Evolutionary conservation across 2,888 invertebrate genomes (phyloP).

Genomic region (Orthonevra nobilis): DNA sequence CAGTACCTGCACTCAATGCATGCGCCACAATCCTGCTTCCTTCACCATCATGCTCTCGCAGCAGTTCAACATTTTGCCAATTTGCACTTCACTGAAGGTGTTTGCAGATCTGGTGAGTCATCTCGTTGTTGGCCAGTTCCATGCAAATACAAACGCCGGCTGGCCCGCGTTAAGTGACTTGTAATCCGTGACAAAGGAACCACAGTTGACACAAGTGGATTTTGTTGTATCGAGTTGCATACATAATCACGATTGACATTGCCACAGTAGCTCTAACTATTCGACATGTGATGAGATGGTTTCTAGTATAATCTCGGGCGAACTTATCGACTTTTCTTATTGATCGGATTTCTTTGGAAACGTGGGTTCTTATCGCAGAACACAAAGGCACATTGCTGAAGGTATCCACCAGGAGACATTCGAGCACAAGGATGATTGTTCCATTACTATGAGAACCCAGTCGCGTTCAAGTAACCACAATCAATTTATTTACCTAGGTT

Average conservation of each 20-base stretch:
- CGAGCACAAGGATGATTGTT: background rate
- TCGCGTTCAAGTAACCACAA: constrained; percentile 18
- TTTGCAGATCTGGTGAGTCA: constrained; percentile 42
- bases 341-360: constrained; percentile 30
- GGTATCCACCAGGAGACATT: background rate
- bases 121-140: constrained; percentile 30
- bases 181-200: constrained; percentile 43
- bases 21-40: constrained; percentile 35
- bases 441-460: background rate
- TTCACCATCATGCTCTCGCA: background rate
- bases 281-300: constrained; percentile 1
- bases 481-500: constrained; percentile 27
- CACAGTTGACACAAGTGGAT: constrained; percentile 42
- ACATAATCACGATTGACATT: constrained; percentile 15
- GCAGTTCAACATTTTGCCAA: constrained; percentile 42
- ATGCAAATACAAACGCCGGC: constrained; percentile 54
- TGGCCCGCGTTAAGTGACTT: constrained; percentile 63
- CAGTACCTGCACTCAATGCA: constrained; percentile 31
- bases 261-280: constrained; percentile 8
- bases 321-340: constrained; percentile 6
- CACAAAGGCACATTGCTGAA: constrained; percentile 7
- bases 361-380: no score
- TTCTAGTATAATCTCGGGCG: constrained; percentile 13
- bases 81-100: constrained; percentile 48
- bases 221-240: constrained; percentile 43